phyloP scores from a whole-genome alignment of 2,113 vertebrate species.

The Anser brachyrhynchus region DNA sequence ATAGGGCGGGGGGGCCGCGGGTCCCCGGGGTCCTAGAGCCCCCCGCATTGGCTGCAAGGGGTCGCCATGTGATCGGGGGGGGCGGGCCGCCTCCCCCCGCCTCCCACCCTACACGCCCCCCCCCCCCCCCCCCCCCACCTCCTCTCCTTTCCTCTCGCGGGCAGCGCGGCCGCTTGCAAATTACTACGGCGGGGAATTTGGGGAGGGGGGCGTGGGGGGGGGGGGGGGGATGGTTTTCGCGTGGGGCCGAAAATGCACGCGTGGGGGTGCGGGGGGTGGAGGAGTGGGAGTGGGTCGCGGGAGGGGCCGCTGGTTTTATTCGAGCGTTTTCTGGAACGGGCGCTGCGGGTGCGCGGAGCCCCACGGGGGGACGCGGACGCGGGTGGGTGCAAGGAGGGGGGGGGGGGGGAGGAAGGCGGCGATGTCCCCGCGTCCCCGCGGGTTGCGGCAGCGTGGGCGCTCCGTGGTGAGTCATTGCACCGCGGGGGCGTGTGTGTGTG shows the following conservation, averaged over 20 bases:
- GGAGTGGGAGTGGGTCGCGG: too few relatives aligned
- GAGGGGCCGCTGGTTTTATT: too few relatives aligned
- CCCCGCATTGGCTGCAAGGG: slow-evolving; percentile 82
- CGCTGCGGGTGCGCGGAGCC: not conserved
- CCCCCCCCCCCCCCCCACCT: not conserved
- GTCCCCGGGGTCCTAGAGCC: slow-evolving; percentile 80
- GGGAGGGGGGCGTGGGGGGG: too few relatives aligned
- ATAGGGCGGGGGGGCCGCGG: slow-evolving; percentile 83
- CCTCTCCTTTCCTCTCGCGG: too few relatives aligned
- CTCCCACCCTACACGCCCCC: not conserved
- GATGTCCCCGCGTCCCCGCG: not conserved
- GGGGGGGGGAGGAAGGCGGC: too few relatives aligned
- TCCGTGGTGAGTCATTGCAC: not conserved
- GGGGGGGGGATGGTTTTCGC: too few relatives aligned
- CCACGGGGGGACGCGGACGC: not conserved
- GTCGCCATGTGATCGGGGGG: slow-evolving; percentile 79
- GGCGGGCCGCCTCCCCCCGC: slow-evolving; percentile 27
- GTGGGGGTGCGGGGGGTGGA: too few relatives aligned
- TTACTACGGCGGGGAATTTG: slow-evolving; percentile 38
- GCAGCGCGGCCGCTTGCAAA: slow-evolving; percentile 44
- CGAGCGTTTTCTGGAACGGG: not conserved
- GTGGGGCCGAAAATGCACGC: too few relatives aligned
- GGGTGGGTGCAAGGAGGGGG: not conserved
- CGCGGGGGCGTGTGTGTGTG: too few relatives aligned
- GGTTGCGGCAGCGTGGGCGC: not conserved